Evolutionary conservation across 2,797 vertebrate genomes (phyloP).

Genomic region (Muscicapa striata): DNA sequence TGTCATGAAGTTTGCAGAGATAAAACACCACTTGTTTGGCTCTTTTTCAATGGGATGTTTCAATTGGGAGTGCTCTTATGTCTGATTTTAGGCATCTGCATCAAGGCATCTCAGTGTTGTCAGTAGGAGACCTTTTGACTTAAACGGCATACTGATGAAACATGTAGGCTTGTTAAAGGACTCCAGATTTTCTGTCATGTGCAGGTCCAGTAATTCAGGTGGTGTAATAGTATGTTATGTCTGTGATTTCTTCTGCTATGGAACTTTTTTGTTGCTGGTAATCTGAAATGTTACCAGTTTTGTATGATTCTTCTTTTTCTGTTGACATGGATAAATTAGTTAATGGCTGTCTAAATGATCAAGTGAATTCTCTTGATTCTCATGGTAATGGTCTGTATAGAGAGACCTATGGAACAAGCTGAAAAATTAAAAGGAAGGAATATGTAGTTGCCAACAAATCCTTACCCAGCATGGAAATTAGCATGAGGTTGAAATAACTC

Average conservation of each 20-base stretch:
- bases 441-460: background rate
- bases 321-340: background rate
- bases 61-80: background rate
- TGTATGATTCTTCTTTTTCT: background rate
- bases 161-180: background rate
- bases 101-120: background rate
- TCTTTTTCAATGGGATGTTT: background rate
- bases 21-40: background rate
- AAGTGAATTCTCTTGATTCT: background rate
- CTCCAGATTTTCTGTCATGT: background rate
- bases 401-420: background rate
- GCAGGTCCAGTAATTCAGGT: background rate
- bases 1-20: background rate
- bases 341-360: background rate
- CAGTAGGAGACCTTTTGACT: background rate
- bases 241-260: background rate
- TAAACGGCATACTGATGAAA: background rate
- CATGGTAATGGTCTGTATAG: background rate
- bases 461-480: background rate
- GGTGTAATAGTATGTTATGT: background rate
- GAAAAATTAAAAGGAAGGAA: background rate
- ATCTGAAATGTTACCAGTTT: background rate
- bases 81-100: background rate
- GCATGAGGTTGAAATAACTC: slow-evolving; percentile 19
- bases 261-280: background rate